These are phyloP conservation scores for Amblyopsis hoosieri DNA, from an alignment of 2,797 vertebrate species.

Conservation along the genomic window DNA sequence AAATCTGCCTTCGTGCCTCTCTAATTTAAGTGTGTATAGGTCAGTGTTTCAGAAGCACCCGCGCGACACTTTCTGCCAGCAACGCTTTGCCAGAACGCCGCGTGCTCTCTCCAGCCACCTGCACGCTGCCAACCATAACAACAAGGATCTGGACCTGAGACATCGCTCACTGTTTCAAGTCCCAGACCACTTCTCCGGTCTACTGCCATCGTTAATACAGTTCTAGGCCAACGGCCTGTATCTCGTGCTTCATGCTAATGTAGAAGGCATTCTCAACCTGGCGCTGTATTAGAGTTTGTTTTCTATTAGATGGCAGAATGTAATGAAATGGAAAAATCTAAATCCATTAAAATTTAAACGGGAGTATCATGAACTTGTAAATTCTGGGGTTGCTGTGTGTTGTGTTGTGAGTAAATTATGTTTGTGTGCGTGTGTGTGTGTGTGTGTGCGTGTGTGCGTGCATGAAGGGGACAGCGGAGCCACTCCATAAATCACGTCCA, in stretches of 20 bases:
- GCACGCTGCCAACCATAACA: conserved; percentile 44
- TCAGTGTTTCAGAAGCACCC: conserved; percentile 68
- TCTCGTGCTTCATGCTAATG: conserved; percentile 23
- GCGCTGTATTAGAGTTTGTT: conserved; percentile 6
- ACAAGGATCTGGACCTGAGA: conserved; percentile 67
- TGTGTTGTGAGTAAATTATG: conserved; percentile 17
- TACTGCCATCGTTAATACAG: conserved; percentile 28
- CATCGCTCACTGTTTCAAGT: conserved; percentile 47
- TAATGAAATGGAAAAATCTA: conserved; percentile 27
- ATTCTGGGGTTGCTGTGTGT: conserved; percentile 25
- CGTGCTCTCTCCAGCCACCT: conserved; percentile 53
- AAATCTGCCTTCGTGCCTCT: conserved; percentile 29
- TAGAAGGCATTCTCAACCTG: conserved; percentile 19
- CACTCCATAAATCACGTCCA: conserved; percentile 38
- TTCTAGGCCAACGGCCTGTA: conserved; percentile 10
- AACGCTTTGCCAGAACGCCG: conserved; percentile 50
- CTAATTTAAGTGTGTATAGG: conserved; percentile 64
- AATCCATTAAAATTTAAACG: conserved; percentile 33
- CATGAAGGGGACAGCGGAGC: conserved; percentile 6
- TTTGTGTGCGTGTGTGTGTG: conserved; percentile 9
- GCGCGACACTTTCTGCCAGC: conserved; percentile 45
- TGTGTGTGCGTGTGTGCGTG: conserved; percentile 18
- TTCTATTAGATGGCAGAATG: conserved; percentile 14
- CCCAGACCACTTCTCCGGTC: conserved; percentile 46
- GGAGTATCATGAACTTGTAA: conserved; percentile 26